These are phyloP conservation scores for Adelges cooleyi DNA, from an alignment of 1,140 invertebrate genomes.

Conservation along the genomic window DNA sequence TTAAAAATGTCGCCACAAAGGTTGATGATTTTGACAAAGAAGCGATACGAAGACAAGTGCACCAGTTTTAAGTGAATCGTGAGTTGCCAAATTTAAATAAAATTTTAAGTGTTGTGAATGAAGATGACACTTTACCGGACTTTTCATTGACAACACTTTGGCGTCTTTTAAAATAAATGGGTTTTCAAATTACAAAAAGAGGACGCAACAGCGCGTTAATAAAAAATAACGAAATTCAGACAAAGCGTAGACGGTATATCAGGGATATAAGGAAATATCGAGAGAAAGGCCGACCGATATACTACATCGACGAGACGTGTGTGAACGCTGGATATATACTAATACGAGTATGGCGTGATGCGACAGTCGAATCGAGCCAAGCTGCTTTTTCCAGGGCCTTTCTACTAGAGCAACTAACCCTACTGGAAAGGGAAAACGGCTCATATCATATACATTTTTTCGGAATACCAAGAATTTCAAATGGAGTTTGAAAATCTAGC, in stretches of 20 bases:
- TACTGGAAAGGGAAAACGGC: no score
- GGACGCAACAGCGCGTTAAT: not conserved
- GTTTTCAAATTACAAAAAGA: slow-evolving; percentile 1
- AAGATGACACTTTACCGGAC: not conserved
- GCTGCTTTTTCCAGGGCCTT: no score
- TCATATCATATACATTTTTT: no score
- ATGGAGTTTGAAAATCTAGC: no score
- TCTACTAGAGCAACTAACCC: no score
- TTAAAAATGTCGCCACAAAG: not conserved
- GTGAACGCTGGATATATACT: not conserved
- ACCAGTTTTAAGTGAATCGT: not conserved
- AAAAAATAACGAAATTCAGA: not conserved
- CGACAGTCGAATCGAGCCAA: no score
- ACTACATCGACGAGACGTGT: not conserved
- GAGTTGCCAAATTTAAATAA: slow-evolving; percentile 18
- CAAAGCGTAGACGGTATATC: not conserved
- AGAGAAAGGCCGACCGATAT: not conserved
- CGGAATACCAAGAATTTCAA: no score
- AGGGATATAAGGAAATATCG: not conserved
- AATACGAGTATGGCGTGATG: no score
- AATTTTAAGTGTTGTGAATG: not conserved
- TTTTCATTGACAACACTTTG: not conserved
- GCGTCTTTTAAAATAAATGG: not conserved
- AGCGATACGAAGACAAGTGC: slow-evolving; percentile 1
- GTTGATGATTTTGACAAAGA: slow-evolving; percentile 9